Evolutionary conservation across 1,140 invertebrate genomes (phyloP).

Genomic region (Dreissena polymorpha): DNA sequence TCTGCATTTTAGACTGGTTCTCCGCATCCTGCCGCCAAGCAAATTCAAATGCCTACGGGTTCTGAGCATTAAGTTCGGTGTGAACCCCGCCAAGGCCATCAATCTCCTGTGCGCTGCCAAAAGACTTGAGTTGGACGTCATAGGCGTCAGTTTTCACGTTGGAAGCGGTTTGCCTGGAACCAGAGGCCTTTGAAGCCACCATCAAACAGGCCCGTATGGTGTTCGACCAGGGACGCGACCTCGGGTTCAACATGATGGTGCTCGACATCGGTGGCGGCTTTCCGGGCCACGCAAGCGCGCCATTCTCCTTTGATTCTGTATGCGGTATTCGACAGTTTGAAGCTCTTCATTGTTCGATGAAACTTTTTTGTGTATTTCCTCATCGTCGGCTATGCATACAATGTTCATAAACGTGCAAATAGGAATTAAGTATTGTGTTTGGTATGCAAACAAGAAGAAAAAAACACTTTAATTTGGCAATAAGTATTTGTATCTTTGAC

Average conservation of each 20-base stretch:
- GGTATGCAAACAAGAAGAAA: too few species aligned
- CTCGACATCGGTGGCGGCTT: slow-evolving; percentile 82
- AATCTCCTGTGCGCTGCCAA: slow-evolving; percentile 89
- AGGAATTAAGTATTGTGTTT: too few species aligned
- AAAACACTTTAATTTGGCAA: too few species aligned
- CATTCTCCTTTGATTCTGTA: slow-evolving; percentile 79
- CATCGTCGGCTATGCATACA: too few species aligned
- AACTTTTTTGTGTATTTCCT: too few species aligned
- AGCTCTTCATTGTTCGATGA: not conserved
- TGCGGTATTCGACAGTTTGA: too few species aligned
- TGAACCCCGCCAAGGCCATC: slow-evolving; percentile 90
- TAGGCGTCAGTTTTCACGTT: slow-evolving; percentile 86
- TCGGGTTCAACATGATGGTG: slow-evolving; percentile 78
- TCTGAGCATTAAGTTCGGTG: slow-evolving; percentile 98
- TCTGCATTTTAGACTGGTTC: slow-evolving; percentile 83
- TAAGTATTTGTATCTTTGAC: too few species aligned
- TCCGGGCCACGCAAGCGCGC: slow-evolving; percentile 77
- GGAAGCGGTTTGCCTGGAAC: slow-evolving; percentile 81
- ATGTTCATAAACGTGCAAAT: too few species aligned
- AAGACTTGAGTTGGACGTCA: slow-evolving; percentile 86
- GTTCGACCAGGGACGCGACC: slow-evolving; percentile 80
- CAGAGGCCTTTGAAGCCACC: slow-evolving; percentile 79
- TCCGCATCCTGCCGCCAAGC: too few species aligned
- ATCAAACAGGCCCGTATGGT: slow-evolving; percentile 78
- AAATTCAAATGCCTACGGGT: slow-evolving; percentile 92